Percentiles rank a stretch among this genome's conserved stretches.
Evolutionary conservation across 2,113 vertebrate genomes (phyloP).

Genomic region (Notarius quadriscutis): DNA sequence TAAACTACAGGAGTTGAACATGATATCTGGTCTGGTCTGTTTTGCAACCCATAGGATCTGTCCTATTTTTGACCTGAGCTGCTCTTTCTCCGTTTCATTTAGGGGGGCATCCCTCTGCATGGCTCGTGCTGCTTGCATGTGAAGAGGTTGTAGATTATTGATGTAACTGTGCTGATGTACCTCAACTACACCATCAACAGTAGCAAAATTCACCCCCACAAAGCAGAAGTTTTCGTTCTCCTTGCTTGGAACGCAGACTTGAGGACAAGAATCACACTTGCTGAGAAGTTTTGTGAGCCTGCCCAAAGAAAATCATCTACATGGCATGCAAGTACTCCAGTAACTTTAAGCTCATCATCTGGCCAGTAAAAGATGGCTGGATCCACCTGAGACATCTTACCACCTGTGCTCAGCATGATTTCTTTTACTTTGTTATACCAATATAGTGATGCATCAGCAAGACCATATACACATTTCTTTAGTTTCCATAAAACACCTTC

Average conservation of each 20-base stretch:
- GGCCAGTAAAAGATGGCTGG: neutral
- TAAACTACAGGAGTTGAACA: constrained; percentile 30
- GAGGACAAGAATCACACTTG: constrained; percentile 3
- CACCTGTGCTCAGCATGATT: neutral
- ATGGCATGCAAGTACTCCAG: neutral
- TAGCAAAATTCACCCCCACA: constrained; percentile 11
- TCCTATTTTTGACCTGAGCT: constrained; percentile 34
- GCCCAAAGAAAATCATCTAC: neutral
- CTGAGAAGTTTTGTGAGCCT: constrained; percentile 16
- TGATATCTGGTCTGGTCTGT: constrained; percentile 33
- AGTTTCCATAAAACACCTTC: neutral
- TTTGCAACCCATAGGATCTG: constrained; percentile 37
- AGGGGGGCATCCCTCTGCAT: constrained; percentile 21
- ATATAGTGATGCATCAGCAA: neutral
- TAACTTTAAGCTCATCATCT: neutral
- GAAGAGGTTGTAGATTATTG: constrained; percentile 27
- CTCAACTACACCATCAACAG: neutral
- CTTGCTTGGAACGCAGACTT: constrained; percentile 25
- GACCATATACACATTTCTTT: neutral
- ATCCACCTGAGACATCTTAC: neutral
- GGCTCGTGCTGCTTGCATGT: neutral
- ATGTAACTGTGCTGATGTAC: constrained; percentile 31
- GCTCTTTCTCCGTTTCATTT: constrained; percentile 16
- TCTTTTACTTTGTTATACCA: neutral
- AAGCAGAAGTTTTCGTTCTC: constrained; percentile 23